These are phyloP conservation scores for Linurgus olivaceus DNA, from an alignment of 2,797 vertebrate genomes.

Conservation along the genomic window DNA sequence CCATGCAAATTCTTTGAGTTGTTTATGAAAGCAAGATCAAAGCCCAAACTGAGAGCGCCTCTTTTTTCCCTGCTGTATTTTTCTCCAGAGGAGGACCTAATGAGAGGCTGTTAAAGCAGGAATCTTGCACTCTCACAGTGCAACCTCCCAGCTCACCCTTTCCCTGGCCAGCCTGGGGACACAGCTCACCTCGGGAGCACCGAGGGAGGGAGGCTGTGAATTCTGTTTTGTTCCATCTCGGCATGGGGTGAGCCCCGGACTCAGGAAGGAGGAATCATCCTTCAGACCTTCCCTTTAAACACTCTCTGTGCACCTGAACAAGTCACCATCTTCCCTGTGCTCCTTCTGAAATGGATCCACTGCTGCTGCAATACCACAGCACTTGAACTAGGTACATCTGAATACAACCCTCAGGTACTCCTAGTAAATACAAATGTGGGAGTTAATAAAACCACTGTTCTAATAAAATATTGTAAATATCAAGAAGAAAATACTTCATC, in stretches of 20 bases:
- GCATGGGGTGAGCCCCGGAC: not conserved
- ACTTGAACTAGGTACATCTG: not conserved
- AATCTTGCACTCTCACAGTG: not conserved
- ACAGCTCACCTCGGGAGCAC: not conserved
- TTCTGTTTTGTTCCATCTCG: not conserved
- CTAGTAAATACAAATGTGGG: not conserved
- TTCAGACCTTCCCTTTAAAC: not conserved
- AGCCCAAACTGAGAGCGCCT: not conserved
- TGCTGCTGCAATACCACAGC: not conserved
- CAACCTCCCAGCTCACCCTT: not conserved
- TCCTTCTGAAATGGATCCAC: not conserved
- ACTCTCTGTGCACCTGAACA: not conserved
- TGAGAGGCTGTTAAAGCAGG: not conserved
- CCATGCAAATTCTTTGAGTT: slow-evolving; percentile 25
- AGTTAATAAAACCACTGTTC: not conserved
- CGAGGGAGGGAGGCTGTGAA: not conserved
- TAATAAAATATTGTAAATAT: not conserved
- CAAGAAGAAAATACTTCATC: not conserved
- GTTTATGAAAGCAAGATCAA: slow-evolving; percentile 41
- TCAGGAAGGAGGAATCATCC: not conserved
- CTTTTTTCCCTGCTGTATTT: not conserved
- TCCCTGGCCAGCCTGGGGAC: not conserved
- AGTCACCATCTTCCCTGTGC: not conserved
- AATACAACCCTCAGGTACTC: not conserved
- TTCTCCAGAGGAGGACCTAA: not conserved